A percentile compares a stretch with the other conserved stretches of the same genome.
Evolutionary conservation across 1,140 invertebrate species (phyloP).

Genomic region (Dufourea novaeangliae): DNA sequence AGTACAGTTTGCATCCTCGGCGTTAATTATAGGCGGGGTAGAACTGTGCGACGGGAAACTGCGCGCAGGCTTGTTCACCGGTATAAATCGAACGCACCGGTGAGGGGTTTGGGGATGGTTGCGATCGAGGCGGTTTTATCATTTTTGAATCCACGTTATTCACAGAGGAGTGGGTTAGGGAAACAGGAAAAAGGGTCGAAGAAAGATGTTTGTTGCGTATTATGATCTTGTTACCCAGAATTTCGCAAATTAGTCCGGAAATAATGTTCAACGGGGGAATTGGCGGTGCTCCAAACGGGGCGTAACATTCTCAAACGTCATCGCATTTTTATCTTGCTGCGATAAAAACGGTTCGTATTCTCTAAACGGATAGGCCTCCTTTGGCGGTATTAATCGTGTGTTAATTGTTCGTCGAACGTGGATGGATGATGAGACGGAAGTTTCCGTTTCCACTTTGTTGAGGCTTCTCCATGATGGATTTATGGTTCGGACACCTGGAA

Average conservation of each 20-base stretch:
- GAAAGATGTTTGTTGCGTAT: neutral
- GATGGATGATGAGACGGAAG: neutral
- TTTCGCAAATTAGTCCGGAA: conserved; percentile 19
- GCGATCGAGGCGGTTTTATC: neutral
- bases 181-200: neutral
- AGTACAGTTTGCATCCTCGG: conserved; percentile 37
- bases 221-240: no score
- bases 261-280: neutral
- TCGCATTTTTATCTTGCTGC: neutral
- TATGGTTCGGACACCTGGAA: no score
- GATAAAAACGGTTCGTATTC: no score
- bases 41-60: neutral
- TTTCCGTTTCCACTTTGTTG: no score
- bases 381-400: no score
- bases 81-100: conserved; percentile 23
- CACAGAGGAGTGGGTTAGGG: no score
- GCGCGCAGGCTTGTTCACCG: neutral
- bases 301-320: neutral
- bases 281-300: neutral
- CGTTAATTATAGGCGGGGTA: conserved; percentile 44
- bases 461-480: neutral
- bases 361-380: no score
- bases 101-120: neutral
- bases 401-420: conserved; percentile 14
- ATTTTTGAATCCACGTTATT: neutral